Evolutionary conservation across 1,140 invertebrate species (phyloP).

Genomic region (Armadillidium nasatum): DNA sequence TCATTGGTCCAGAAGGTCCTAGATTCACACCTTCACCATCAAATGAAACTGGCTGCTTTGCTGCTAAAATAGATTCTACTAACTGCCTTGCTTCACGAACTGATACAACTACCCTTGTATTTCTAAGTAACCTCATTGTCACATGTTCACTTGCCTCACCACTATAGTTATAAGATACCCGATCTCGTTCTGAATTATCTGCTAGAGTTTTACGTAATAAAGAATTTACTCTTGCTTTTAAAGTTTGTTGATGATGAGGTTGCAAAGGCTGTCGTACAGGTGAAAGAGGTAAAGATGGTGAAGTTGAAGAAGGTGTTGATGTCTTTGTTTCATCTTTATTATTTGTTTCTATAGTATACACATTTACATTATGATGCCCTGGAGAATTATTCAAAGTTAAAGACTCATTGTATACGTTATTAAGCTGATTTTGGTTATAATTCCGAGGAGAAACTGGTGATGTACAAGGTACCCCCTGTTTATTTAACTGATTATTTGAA

Average conservation of each 20-base stretch:
- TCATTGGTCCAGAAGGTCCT: constrained; percentile 63
- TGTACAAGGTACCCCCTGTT: not conserved
- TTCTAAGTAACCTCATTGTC: constrained; percentile 63
- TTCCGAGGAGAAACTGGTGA: not conserved
- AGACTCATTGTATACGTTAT: not conserved
- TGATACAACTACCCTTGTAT: constrained; percentile 70
- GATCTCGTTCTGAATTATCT: constrained; percentile 80
- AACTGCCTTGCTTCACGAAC: constrained; percentile 67
- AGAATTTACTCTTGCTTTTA: constrained; percentile 81
- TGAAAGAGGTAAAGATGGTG: not conserved
- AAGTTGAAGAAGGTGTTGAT: not conserved
- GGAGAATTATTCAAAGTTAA: not conserved
- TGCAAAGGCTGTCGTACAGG: not conserved
- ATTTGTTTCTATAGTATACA: not conserved
- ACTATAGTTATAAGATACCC: constrained; percentile 46
- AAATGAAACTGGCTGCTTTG: constrained; percentile 62
- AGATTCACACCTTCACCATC: constrained; percentile 90
- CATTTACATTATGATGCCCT: not conserved
- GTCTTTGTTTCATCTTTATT: not conserved
- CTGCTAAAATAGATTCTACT: constrained; percentile 67
- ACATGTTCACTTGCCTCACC: constrained; percentile 18
- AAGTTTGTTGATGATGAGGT: constrained; percentile 54
- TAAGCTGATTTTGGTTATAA: not conserved
- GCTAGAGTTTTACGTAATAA: constrained; percentile 81
- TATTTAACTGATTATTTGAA: not conserved